Evolutionary conservation across 2,888 invertebrate species (phyloP).

Genomic region (Notodonta dromedarius): DNA sequence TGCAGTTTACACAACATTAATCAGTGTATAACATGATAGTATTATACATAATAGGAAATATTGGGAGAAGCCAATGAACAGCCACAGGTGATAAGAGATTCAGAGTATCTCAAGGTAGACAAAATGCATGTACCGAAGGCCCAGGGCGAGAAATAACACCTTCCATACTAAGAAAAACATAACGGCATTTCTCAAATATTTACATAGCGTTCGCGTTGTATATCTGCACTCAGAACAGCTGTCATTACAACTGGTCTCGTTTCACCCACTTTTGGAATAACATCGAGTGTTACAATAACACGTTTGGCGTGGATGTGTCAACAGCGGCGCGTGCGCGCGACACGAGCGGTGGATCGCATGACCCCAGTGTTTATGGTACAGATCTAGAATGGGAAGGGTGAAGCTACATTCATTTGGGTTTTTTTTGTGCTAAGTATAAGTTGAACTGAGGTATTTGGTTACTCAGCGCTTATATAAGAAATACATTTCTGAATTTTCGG

Average conservation of each 20-base stretch:
- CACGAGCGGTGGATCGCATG: conserved; percentile 34
- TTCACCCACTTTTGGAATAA: conserved; percentile 39
- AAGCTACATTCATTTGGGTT: not conserved
- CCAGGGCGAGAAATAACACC: too few relatives aligned
- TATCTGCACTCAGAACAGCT: conserved; percentile 25
- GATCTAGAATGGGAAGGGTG: not conserved
- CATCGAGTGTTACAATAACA: conserved; percentile 47
- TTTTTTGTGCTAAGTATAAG: too few relatives aligned
- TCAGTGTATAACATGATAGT: too few relatives aligned
- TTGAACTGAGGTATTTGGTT: too few relatives aligned
- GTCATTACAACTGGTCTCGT: conserved; percentile 33
- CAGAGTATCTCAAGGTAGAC: too few relatives aligned
- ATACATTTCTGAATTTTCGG: too few relatives aligned
- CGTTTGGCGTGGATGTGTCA: conserved; percentile 24
- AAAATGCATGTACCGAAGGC: too few relatives aligned
- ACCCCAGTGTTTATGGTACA: conserved; percentile 26
- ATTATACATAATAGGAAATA: too few relatives aligned
- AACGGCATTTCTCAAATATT: conserved; percentile 27
- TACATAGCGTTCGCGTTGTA: conserved; percentile 24
- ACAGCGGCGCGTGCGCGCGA: conserved; percentile 45
- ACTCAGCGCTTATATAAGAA: too few relatives aligned
- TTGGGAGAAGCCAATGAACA: too few relatives aligned
- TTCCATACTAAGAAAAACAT: conserved; percentile 8
- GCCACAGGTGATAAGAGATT: too few relatives aligned
- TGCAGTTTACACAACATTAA: too few relatives aligned